Base-by-base conservation (phyloP, 2,888 invertebrate species). In the Calameuta idolon region DNA sequence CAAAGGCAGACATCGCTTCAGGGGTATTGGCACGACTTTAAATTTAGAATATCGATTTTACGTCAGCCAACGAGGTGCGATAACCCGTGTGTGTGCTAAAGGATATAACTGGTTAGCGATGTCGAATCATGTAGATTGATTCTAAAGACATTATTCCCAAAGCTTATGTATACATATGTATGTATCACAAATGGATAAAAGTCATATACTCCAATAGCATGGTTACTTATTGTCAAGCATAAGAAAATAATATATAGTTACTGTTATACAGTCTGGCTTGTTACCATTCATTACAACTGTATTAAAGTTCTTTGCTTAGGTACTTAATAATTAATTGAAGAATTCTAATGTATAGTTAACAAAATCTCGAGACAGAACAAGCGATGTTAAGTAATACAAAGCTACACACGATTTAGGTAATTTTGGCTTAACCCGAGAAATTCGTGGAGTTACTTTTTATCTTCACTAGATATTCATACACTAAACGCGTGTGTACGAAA, bases 21-120 rank as follows among this genome's bases (percentile, higher is more conserved):
- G 55, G 55, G 55, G 9, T 55, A 55, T 55, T 55, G 37, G 35
- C 78, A 40, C 79, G 80, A 79, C 82, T 82, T 83, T 81, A 83
- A 84, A 83, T 83, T 84, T 83, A 82, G 83, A 80, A 80, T 81
- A 84, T 84, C 81, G 84, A 82, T 80, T 78, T 68, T 68, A n/a
- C 69, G 74, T 30, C 73, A 40, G 40, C 55, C 30, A 71, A 34
- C 31, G 73, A 69, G 30, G 68, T 74, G 73, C 74, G 73, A 74
- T 69, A 79, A 81, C 77, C 76, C 69, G 12, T 68, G 40, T 68
- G 40, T 55, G 69, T 75, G 76, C 55, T 69, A n/a, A 23, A 23
- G 34, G 31, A 33, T 71, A 71, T 34, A 71, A 3, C 71, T 34
- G 37, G 69, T 34, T 33, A 71, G 71, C 71, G 15, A 34, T 34